Evolutionary conservation across 2,888 invertebrate genomes (phyloP).

Genomic region (Tribolium freemani): DNA sequence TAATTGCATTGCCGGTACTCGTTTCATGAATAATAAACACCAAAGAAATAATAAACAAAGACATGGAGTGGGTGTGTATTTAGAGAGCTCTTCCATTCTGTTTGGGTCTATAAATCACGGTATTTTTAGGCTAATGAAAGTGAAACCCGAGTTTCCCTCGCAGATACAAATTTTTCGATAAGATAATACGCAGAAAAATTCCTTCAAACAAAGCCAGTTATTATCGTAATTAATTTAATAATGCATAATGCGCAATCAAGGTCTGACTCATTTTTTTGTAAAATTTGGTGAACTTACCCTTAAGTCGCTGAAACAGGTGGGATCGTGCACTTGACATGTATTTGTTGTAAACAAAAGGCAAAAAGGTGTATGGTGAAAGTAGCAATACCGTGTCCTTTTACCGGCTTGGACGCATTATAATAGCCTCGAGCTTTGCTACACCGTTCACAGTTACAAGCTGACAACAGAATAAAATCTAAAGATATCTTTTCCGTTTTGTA

Average conservation of each 20-base stretch:
- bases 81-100: slow-evolving; percentile 4
- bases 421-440: slow-evolving; percentile 21
- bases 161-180: no score
- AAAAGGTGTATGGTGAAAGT: slow-evolving; percentile 45
- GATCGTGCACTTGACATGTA: slow-evolving; percentile 26
- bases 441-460: slow-evolving; percentile 36
- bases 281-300: slow-evolving; percentile 20
- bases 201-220: background rate
- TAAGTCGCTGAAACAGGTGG: background rate
- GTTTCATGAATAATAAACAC: no score
- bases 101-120: slow-evolving; percentile 17
- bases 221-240: background rate
- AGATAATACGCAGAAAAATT: background rate
- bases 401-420: slow-evolving; percentile 36
- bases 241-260: background rate
- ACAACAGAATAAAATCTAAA: slow-evolving; percentile 44
- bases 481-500: slow-evolving; percentile 42
- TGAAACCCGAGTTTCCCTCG: background rate
- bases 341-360: slow-evolving; percentile 34
- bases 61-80: background rate
- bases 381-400: slow-evolving; percentile 44
- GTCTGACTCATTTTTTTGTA: background rate
- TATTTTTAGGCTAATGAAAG: slow-evolving; percentile 31
- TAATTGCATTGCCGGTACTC: no score
- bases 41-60: background rate